Base-by-base conservation (phyloP, 2,888 invertebrate species). In the Sussaba pulchella region DNA sequence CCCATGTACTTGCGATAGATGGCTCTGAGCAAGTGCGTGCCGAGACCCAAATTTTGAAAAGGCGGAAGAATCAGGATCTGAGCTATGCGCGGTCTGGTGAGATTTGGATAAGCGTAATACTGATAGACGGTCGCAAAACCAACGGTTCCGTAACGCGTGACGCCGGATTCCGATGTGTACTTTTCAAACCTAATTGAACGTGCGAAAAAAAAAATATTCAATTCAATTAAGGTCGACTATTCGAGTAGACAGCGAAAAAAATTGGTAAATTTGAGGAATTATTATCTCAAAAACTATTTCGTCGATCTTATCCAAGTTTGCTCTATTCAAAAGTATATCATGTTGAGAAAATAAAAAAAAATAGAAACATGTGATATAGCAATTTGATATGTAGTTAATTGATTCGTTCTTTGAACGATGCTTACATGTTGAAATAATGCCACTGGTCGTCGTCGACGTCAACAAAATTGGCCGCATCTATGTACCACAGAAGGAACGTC, bases 401-500 rank as follows among this genome's bases (percentile, higher is more conserved):
- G 10, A 63, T 61, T 63, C 36, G 31, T 14, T 0, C 47, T 14
- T 3, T n/a, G 3, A 45, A 31, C 4, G 19, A 19, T 84, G 93
- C 95, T 94, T 93, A 97, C 96, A 97, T 94, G 85, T 96, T 95
- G 90, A 97, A 97, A 90, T 96, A 97, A 73, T 95, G 94, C 99
- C 99, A 99, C 86, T 96, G 95, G 12, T 96, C 95, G 93, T 99
- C 99, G 91, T 97, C 97, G 2, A 96, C 94, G 92, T 99, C 99
- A 85, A 99, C 97, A 89, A 96, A 98, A 41, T 97, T 97, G 0
- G 98, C 99, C 12, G 98, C 99, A 94, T 99, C 99, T 85, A 99
- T 98, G 92, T 96, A 99, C 97, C 98, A 99, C 78, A 99, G 93
- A 9, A 99, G 94, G 89, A 99, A 97, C 0, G 98, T 97, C 93